Base-by-base conservation (phyloP, 2,888 invertebrate species). In the Empis livida region DNA sequence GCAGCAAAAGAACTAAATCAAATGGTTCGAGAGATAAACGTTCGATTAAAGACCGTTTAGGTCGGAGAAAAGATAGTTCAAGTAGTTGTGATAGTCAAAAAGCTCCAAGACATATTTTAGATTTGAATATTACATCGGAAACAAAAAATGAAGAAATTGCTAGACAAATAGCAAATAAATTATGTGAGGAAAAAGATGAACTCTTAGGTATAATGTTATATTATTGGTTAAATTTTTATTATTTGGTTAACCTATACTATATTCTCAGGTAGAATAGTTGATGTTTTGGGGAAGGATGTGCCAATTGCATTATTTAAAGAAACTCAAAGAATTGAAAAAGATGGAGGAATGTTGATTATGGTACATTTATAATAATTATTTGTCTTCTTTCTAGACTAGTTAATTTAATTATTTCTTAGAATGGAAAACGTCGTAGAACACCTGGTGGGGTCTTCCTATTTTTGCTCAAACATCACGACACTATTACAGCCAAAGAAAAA, bases 401-500 rank as follows among this genome's bases (percentile, higher is more conserved):
- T n/a, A 2, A 35, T 35, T 35, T n/a, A 6, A 13, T n/a, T 35
- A 5, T 35, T n/a, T 35, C 9, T 10, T 43, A 67, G 67, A 87
- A 88, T 68, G 83, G 84, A 42, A 77, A 76, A 9, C 76, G 92
- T 46, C 77, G 91, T 45, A 76, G 92, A 53, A 92, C 91, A 6
- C 82, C 91, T 0, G 92, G 92, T 11, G 92, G 92, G 17, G 80
- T 92, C 41, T 92, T 82, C 67, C 73, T 93, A 40, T 85, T 82
- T 63, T 71, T 91, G n/a, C 69, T 91, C 17, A 85, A 87, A 64
- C 76, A 80, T 51, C 79, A 85, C 54, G 73, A 76, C 44, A 75
- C 76, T 46, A 70, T 86, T 41, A 79, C 82, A 0, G 73, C 75
- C 54, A 80, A 78, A 53, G 78, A 81, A 67, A 74, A 78, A 54